Conservation (phyloP, 2,797 vertebrate genomes). For the Chromobotia macracanthus region DNA sequence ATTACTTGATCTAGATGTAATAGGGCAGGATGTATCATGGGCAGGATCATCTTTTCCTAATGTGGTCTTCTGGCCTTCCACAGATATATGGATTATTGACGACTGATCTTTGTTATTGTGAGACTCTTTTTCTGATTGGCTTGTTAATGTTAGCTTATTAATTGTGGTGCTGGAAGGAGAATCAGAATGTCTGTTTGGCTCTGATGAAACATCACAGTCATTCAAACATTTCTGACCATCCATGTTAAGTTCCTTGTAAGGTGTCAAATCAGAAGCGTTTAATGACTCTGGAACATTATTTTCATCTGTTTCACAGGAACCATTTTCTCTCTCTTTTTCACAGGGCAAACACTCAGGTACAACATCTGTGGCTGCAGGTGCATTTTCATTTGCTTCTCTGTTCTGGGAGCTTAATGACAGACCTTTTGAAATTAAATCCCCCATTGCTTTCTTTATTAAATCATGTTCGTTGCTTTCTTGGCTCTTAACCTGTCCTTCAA, state of each 20-base stretch:
- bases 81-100: background rate
- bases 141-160: slow-evolving; percentile 12
- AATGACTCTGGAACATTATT: background rate
- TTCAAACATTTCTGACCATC: background rate
- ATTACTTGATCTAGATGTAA: background rate
- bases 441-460: slow-evolving; percentile 19
- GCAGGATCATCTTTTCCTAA: background rate
- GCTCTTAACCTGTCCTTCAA: slow-evolving; percentile 18
- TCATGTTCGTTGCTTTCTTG: slow-evolving; percentile 2
- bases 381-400: background rate
- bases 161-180: background rate
- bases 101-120: slow-evolving; percentile 3
- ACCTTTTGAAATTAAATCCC: slow-evolving; percentile 35
- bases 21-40: background rate
- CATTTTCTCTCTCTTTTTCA: slow-evolving; percentile 8
- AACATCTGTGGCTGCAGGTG: slow-evolving; percentile 6
- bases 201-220: background rate
- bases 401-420: slow-evolving; percentile 20
- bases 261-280: background rate
- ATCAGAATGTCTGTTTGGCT: background rate
- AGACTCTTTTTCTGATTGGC: slow-evolving; percentile 1
- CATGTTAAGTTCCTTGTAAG: background rate
- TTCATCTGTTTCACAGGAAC: slow-evolving; percentile 1
- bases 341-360: background rate
- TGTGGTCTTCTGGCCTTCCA: background rate